Base-by-base conservation (phyloP, 2,888 invertebrate genomes). In the Trachelus iudaicus region DNA sequence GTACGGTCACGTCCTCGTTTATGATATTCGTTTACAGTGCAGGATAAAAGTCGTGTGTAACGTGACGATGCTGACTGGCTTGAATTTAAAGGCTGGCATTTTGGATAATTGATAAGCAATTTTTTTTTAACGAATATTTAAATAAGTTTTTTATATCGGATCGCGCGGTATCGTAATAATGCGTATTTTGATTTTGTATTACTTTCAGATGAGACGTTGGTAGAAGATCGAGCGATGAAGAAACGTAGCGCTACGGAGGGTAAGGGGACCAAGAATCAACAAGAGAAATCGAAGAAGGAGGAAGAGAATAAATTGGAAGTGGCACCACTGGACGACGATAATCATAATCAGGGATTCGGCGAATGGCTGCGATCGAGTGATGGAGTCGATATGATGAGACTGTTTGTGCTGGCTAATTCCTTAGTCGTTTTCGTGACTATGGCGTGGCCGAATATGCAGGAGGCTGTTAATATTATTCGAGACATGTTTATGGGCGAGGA, bases 371-470 rank as follows among this genome's bases (percentile, higher is more conserved):
- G 91, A 82, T 93, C 94, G 84, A 93, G 94, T 82, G 94, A 95
- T 82, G 95, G 95, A 73, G 90, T 95, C 82, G 96, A 96, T 87
- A 96, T 95, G 91, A 94, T 97, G 94, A 95, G 95, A 91, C 92
- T 96, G n/a, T 97, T 97, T 89, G 96, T 97, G 34, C 92, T 97
- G 79, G 95, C 95, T 71, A 97, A 97, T 91, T 95, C 95, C 35
- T 89, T 96, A 73, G 93, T 96, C 80, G 92, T 96, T 83, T 94
- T 96, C 80, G 92, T 95, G 23, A 95, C 96, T 0, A 93, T 96
- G 92, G 94, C 94, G 23, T 96, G 95, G 94, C 96, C 97, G 0
- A 95, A 95, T 83, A 92, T 96, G 83, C 94, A 94, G 87, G 93
- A 94, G 81, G 92, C 93, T 15, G 92, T 93, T 79, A 92, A 92